A percentile compares a stretch with the other conserved stretches of the same genome.
Conservation (phyloP, 1,140 invertebrate genomes). For the Harlomillsia oculata region DNA sequence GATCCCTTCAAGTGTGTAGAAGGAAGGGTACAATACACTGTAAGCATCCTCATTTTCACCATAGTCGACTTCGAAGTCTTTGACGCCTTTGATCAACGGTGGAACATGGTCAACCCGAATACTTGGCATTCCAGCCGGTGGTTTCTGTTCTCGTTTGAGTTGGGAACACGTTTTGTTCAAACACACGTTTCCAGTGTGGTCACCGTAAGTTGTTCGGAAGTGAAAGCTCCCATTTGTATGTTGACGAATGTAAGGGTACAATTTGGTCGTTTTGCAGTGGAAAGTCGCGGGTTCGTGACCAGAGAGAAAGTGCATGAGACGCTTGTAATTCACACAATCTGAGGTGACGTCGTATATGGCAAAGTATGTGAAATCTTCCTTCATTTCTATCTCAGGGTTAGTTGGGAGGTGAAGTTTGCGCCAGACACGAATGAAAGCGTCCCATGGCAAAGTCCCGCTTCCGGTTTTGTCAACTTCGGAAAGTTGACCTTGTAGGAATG, state of each 20-base stretch:
- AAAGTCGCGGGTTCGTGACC: slow-evolving; percentile 28
- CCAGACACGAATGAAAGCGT: slow-evolving; percentile 17
- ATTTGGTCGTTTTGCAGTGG: slow-evolving; percentile 23
- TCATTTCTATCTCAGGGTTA: slow-evolving; percentile 15
- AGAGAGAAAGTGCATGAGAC: slow-evolving; percentile 28
- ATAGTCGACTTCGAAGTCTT: slow-evolving; percentile 25
- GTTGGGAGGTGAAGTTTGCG: background rate
- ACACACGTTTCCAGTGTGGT: slow-evolving; percentile 24
- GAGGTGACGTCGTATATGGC: slow-evolving; percentile 23
- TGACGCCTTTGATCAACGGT: slow-evolving; percentile 13
- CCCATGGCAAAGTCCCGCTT: slow-evolving; percentile 26
- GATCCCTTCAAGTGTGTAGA: slow-evolving; percentile 30
- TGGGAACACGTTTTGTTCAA: slow-evolving; percentile 2
- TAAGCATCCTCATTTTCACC: slow-evolving; percentile 33
- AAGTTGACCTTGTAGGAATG: too few relatives aligned
- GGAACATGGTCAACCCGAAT: slow-evolving; percentile 19
- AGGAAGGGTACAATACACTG: slow-evolving; percentile 26
- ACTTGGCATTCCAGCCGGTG: slow-evolving; percentile 31
- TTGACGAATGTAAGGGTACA: slow-evolving; percentile 18
- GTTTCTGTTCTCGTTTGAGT: slow-evolving; percentile 15
- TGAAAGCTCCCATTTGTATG: slow-evolving; percentile 29
- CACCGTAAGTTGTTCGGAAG: slow-evolving; percentile 31
- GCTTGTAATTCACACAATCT: slow-evolving; percentile 24
- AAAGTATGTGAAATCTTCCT: slow-evolving; percentile 20
- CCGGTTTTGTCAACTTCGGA: too few relatives aligned